Evolutionary conservation across 1,140 invertebrate species (phyloP), one percentile per base, ranked within the genome.

Genomic region (Lepidurus packardi): DNA sequence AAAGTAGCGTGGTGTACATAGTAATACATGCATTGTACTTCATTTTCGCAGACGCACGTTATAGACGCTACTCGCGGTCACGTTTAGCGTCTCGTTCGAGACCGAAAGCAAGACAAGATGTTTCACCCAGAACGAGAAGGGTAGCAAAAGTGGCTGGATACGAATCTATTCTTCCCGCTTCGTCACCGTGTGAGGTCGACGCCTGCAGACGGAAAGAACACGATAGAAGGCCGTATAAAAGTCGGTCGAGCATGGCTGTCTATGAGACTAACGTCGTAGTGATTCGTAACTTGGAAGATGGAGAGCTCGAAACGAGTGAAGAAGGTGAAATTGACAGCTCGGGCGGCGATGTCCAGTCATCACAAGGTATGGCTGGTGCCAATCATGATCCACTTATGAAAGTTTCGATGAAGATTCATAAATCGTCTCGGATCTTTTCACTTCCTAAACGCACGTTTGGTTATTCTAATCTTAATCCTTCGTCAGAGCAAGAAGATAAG

Each of bases 311-410:
- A 21, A n/a, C 53, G 6, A 65, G 53, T 21, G 53, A 65, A 65
- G 53, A 65, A 65, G 21, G 53, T 65, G 53, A 65, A 65, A 21
- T 65, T 65, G 21, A 65, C 53, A 65, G 53, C 53, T 65, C 21
- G 16, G 16, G 53, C 53, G 53, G 21, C 16, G 53, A 65, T 7
- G 21, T 21, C 53, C 16, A 65, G 16, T 65, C 53, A 6, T n/a
- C 53, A 7, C 16, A 65, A 7, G 53, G 21, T 5, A 1, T 65
- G 16, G 53, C 4, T 21, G 53, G 21, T 21, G 7, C 53, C 6
- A 65, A 21, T n/a, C n/a, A 13, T 65, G 13, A 65, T 21, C 16
- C 53, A 34, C 34, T 4, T 34, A 34, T 34, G 34, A 34, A 34
- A 34, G 34, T 34, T 34, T 34, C 34, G 34, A 34, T 34, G 34